A percentile compares a stretch with the other conserved stretches of the same genome.
Conservation (phyloP, 2,888 invertebrate species). For the Cantharis lateralis region DNA sequence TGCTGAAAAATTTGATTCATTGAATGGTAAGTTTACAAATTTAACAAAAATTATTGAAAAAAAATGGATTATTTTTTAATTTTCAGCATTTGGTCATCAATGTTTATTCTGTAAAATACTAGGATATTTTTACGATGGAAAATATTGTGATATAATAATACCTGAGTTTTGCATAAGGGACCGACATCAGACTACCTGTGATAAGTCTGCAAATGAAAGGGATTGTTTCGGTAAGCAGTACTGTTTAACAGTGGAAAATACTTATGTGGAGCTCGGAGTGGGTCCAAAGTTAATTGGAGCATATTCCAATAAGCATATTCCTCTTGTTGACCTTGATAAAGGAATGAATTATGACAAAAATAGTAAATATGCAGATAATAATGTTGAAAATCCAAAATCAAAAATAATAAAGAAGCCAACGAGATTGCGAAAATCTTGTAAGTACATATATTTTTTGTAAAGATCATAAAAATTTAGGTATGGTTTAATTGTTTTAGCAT, state of each 20-base stretch:
- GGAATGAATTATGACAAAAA: neutral
- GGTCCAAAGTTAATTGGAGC: neutral
- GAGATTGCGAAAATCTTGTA: neutral
- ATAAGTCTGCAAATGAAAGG: neutral
- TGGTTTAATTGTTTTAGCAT: neutral
- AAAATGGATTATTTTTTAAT: neutral
- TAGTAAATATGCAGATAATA: neutral
- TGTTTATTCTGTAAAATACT: neutral
- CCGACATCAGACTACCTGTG: neutral
- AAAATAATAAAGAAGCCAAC: neutral
- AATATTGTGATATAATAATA: neutral
- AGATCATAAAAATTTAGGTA: neutral
- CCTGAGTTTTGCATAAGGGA: neutral
- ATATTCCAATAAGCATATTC: neutral
- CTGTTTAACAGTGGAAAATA: neutral
- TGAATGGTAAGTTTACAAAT: neutral
- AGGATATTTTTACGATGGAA: neutral
- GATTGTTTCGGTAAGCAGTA: neutral
- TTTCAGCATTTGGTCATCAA: neutral
- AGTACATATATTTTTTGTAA: neutral
- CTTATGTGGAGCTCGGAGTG: neutral
- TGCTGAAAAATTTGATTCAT: neutral
- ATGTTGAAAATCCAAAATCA: neutral
- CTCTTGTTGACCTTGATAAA: neutral
- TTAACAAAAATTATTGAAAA: neutral